Evolutionary conservation across 2,113 vertebrate species (phyloP), one percentile per base, ranked within the genome.

Genomic region (Probosciger aterrimus): DNA sequence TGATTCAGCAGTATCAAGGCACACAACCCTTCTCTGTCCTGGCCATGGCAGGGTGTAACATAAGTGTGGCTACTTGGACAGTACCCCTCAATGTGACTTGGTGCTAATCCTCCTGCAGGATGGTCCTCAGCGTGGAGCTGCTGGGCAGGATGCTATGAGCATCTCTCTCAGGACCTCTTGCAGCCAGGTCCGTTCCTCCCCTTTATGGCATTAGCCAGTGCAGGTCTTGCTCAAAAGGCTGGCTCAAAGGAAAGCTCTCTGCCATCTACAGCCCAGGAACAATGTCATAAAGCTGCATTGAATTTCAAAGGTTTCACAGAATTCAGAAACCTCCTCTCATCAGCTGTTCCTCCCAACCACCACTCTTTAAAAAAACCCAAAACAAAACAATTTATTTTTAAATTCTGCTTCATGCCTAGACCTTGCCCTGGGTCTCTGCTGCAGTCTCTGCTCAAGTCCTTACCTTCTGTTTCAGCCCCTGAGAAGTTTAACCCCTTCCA

Each of bases 41-140:
- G 39, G 52, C 9, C 2, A 0, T 4, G 2, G 19, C 11, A 8
- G 8, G 4, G 0, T 27, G 17, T 49, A 20, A 37, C 3, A 9
- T 3, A 20, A 27, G 30, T 18, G 5, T 15, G 8, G 25, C n/a
- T 30, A 7, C 37, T 83, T 24, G 25, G 19, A 12, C 1, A 2
- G 37, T 49, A 27, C 8, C 8, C 9, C 14, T 62, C 2, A 2
- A 1, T 11, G 17, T 43, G 25, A 27, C 79, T 37, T 33, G 19
- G 11, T 76, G 30, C 12, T 60, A 22, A 39, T 78, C 22, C 18
- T 78, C 33, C 27, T 18, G 16, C 27, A 55, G 52, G 16, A 33
- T 35, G 27, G 17, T 55, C 3, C 17, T 53, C 10, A 53, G 31
- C 0, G 0, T 31, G 44, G 47, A 62, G 18, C 9, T 84, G 35